Base-by-base conservation (phyloP, 2,888 invertebrate species). In the Tipula lateralis region DNA sequence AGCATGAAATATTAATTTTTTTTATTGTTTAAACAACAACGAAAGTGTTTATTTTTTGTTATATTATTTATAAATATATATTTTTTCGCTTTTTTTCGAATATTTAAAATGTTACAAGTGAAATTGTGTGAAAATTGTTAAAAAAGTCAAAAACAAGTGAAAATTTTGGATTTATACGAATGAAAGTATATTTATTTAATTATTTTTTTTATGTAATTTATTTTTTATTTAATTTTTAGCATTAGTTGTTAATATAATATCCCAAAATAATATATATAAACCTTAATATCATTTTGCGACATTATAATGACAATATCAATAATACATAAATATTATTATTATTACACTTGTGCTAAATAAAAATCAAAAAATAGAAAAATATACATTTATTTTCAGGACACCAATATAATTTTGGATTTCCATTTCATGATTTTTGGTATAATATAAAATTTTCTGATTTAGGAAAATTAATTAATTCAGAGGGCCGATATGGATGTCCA, bases 391-490 rank as follows among this genome's bases (percentile, higher is more conserved):
- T 13, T 86, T 81, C 84, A 85, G 85, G 84, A 84, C 30, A 29
- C 16, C 24, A 50, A 34, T 34, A 83, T 19, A 19, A 30, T 30
- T 19, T 34, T 34, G 32, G 86, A 87, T 87, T 87, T 87, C 87
- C 36, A 36, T 83, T 85, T 19, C 86, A 90, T 86, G 90, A 90
- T 87, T 90, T 90, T 88, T 90, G 90, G 90, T 90, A 90, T 87
- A 90, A 90, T 87, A 87, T 90, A 86, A 90, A 90, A 87, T 90
- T 90, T 87, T 90, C 90, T 86, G 90, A 90, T 88, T 87, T 90
- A 86, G 89, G 90, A 86, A 90, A 90, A 86, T 89, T 90, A 86
- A 89, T 90, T 85, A 90, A 90, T 88, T 88, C 89, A 82, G 90
- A 90, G 86, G 90, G 90, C 87, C 88, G 90, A 85, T 90, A 90